Evolutionary conservation across 2,797 vertebrate genomes (phyloP), one percentile per base, ranked within the genome.

Genomic region (Chloroceryle inda): DNA sequence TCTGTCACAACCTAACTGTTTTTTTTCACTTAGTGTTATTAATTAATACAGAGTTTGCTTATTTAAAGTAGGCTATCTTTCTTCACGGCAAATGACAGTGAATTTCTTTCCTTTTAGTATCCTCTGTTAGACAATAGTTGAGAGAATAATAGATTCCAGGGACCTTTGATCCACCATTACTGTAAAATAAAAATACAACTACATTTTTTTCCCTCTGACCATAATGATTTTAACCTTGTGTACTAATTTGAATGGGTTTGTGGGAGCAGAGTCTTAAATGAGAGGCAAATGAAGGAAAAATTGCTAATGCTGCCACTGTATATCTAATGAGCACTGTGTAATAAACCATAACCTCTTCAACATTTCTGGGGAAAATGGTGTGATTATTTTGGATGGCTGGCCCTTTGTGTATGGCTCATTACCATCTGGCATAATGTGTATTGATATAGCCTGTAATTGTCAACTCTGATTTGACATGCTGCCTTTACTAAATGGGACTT

Each of bases 401-500:
- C 97, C 98, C 98, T 98, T 98, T 98, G 97, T 98, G 97, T 98
- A 98, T 79, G 98, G 98, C 99, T 99, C 99, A 99, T 99, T 99
- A 99, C 98, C 98, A 98, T 98, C 98, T 98, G 98, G 98, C 97
- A 98, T 98, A 98, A 99, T 99, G 98, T 98, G 94, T 98, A 99
- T 99, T 99, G 99, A 99, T 99, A 99, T 98, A 99, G 99, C 98
- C 97, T 98, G 98, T 98, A 98, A 98, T 98, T 98, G 98, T 99
- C 99, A 99, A 98, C 99, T 99, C 98, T 99, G 98, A 98, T 98
- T 98, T 99, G 99, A 99, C 99, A 98, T 98, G 98, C 98, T 98
- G 98, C 98, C 98, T 99, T 99, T 99, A 99, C 99, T 99, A 99
- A 99, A 99, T 99, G 98, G 98, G 99, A 98, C 98, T 98, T 98